Evolutionary conservation across 1,140 invertebrate species (phyloP).

Genomic region (Anastrepha obliqua): DNA sequence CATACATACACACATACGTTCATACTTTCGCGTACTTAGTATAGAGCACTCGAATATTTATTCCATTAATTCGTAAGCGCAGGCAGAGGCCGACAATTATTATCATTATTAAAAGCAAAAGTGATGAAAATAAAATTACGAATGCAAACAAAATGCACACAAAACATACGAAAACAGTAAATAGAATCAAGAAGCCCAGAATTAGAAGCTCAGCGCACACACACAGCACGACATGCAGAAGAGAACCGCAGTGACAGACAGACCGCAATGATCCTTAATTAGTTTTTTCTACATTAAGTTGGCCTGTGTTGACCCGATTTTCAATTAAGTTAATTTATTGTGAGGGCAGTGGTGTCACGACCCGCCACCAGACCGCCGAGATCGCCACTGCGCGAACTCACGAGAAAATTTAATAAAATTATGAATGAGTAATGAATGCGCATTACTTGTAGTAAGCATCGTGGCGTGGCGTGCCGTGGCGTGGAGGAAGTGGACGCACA

Average conservation of each 20-base stretch:
- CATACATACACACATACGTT: background rate
- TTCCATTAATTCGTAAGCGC: slow-evolving; percentile 36
- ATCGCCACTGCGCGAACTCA: slow-evolving; percentile 31
- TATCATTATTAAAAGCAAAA: slow-evolving; percentile 39
- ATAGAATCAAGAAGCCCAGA: background rate
- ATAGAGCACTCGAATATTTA: slow-evolving; percentile 4
- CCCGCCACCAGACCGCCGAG: slow-evolving; percentile 57
- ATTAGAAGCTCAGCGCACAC: no score
- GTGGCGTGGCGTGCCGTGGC: background rate
- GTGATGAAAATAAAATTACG: slow-evolving; percentile 48
- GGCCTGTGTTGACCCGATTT: slow-evolving; percentile 74
- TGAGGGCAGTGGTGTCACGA: slow-evolving; percentile 57
- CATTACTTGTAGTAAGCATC: slow-evolving; percentile 56
- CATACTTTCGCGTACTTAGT: background rate
- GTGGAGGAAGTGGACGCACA: background rate
- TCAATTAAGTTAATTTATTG: slow-evolving; percentile 74
- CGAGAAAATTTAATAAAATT: slow-evolving; percentile 68
- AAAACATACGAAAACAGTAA: background rate
- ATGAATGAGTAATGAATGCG: slow-evolving; percentile 69
- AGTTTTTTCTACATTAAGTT: slow-evolving; percentile 73
- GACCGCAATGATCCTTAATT: slow-evolving; percentile 66
- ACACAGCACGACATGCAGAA: background rate
- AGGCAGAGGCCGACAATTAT: slow-evolving; percentile 38
- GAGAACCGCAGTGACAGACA: background rate
- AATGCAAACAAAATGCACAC: slow-evolving; percentile 24